These are phyloP conservation scores for Alcis repandata DNA, from an alignment of 2,888 invertebrate genomes.

Conservation along the genomic window DNA sequence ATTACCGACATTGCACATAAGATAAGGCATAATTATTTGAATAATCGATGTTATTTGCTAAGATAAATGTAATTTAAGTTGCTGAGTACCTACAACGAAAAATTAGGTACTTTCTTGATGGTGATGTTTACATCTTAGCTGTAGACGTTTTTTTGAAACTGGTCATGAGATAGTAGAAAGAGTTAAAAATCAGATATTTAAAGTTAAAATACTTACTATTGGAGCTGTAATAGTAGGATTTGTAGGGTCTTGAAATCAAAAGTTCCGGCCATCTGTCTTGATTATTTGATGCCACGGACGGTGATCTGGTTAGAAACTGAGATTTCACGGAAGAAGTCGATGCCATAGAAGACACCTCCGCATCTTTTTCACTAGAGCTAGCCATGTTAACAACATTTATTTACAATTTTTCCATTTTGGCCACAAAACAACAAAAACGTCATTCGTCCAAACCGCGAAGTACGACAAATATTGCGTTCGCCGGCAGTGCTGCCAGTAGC, in stretches of 20 bases:
- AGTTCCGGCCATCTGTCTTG: constrained; percentile 85
- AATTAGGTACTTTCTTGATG: not conserved
- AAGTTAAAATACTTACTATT: constrained; percentile 69
- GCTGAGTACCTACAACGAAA: too few relatives aligned
- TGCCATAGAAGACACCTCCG: constrained; percentile 69
- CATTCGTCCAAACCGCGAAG: not conserved
- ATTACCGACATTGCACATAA: too few relatives aligned
- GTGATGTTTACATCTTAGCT: not conserved
- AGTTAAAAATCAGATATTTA: not conserved
- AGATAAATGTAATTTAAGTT: not conserved
- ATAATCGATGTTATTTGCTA: not conserved
- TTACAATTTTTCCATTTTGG: constrained; percentile 54
- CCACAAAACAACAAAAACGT: constrained; percentile 44
- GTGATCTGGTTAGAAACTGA: constrained; percentile 71
- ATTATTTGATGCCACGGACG: constrained; percentile 72
- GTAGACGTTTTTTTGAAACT: too few relatives aligned
- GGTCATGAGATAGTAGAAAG: not conserved
- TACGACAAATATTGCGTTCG: too few relatives aligned
- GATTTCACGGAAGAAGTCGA: constrained; percentile 73
- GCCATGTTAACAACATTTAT: constrained; percentile 69
- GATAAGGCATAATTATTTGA: not conserved
- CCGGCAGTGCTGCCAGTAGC: too few relatives aligned
- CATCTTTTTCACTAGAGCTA: constrained; percentile 68
- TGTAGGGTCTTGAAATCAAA: constrained; percentile 77
- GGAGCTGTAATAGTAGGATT: constrained; percentile 76